Conservation (phyloP, 2,888 invertebrate species). For the Oasisia sp. region DNA sequence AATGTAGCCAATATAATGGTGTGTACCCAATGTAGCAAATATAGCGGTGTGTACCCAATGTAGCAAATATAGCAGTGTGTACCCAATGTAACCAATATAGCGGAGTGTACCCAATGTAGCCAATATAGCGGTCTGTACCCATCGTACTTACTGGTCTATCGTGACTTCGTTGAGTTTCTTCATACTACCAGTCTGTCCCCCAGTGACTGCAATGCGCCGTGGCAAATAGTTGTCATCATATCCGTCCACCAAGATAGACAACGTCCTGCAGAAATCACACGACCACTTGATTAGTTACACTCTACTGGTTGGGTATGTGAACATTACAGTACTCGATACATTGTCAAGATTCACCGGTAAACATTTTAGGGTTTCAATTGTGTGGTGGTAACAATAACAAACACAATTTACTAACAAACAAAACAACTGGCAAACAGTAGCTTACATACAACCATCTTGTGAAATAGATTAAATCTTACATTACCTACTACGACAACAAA, state of each 20-base stretch:
- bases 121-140: too few species aligned
- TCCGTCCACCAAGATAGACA: constrained; percentile 54
- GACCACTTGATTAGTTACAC: not conserved
- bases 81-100: too few species aligned
- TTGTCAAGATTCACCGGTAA: not conserved
- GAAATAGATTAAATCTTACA: not conserved
- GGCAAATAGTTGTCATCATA: constrained; percentile 64
- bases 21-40: too few species aligned
- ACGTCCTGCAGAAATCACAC: constrained; percentile 46
- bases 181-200: constrained; percentile 58
- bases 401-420: not conserved
- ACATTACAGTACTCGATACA: not conserved
- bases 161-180: constrained; percentile 54
- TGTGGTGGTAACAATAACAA: not conserved
- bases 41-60: too few species aligned
- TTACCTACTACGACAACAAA: not conserved
- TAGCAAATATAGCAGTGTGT: too few species aligned
- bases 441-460: not conserved
- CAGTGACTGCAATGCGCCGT: constrained; percentile 54
- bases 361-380: not conserved
- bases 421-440: not conserved
- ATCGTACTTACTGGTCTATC: constrained; percentile 54
- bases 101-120: too few species aligned
- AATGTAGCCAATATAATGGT: too few species aligned
- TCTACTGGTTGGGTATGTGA: not conserved